Evolutionary conservation across 2,888 invertebrate genomes (phyloP).

Genomic region (Capitulum mitella): DNA sequence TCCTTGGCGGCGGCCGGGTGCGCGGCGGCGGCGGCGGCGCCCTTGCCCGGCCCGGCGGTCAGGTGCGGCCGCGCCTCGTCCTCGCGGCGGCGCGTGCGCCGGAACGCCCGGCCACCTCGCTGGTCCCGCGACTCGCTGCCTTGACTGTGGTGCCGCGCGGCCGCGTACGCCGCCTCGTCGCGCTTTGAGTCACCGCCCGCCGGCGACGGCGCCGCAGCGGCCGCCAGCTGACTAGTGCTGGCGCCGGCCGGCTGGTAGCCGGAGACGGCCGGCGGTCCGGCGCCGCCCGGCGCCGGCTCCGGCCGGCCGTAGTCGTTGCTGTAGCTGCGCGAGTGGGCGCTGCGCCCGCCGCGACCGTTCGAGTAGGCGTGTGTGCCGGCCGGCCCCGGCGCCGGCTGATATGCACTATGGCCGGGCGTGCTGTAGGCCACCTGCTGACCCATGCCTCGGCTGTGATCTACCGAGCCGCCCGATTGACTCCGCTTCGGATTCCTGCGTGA

Average conservation of each 20-base stretch:
- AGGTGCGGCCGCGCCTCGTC: slow-evolving; percentile 30
- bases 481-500: slow-evolving; percentile 22
- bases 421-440: slow-evolving; percentile 25
- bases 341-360: slow-evolving; percentile 44
- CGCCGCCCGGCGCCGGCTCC: slow-evolving; percentile 3
- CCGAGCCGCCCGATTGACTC: slow-evolving; percentile 25
- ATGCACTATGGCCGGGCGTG: slow-evolving; percentile 21
- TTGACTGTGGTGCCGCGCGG: neutral
- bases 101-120: slow-evolving; percentile 8
- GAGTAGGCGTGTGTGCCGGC: slow-evolving; percentile 43
- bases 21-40: slow-evolving; percentile 34
- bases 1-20: slow-evolving; percentile 40
- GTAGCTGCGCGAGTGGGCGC: slow-evolving; percentile 25
- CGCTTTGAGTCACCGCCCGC: neutral
- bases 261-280: slow-evolving; percentile 25
- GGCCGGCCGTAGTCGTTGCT: slow-evolving; percentile 27
- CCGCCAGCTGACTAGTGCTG: slow-evolving; percentile 25
- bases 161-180: slow-evolving; percentile 29
- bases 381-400: slow-evolving; percentile 41
- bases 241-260: slow-evolving; percentile 28
- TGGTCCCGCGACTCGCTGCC: slow-evolving; percentile 29
- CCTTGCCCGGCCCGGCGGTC: slow-evolving; percentile 34
- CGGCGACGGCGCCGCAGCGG: neutral
- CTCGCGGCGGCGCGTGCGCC: slow-evolving; percentile 32
- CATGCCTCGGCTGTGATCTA: slow-evolving; percentile 27